These are phyloP conservation scores for Saturnia pavonia DNA, from an alignment of 2,888 invertebrate species.

Conservation along the genomic window DNA sequence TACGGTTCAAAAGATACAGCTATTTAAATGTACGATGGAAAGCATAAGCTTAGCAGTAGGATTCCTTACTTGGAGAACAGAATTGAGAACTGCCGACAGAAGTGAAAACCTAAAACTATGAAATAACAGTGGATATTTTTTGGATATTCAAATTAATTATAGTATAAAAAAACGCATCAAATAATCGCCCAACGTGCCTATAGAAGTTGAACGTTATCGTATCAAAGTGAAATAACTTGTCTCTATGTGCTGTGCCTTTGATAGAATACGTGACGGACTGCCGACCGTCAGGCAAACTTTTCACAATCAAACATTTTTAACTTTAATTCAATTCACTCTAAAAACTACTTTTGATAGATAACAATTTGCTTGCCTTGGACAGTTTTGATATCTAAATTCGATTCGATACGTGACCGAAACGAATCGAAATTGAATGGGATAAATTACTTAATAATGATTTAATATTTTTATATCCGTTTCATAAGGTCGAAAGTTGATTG, in stretches of 20 bases:
- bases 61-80: no score
- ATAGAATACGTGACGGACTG: not conserved
- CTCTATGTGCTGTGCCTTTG: not conserved
- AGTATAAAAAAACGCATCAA: no score
- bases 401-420: constrained; percentile 9
- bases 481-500: constrained; percentile 4
- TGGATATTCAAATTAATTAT: no score
- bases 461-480: constrained; percentile 11
- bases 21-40: no score
- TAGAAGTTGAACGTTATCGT: no score
- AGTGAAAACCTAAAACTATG: no score
- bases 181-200: no score
- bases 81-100: no score
- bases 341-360: not conserved
- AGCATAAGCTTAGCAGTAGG: no score
- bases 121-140: no score
- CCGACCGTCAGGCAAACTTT: not conserved
- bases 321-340: not conserved
- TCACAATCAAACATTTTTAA: not conserved
- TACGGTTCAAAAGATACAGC: no score
- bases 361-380: constrained; percentile 6
- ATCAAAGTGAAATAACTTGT: not conserved
- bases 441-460: not conserved
- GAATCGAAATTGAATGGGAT: not conserved
- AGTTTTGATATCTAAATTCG: constrained; percentile 10